Percentiles rank a stretch among this genome's conserved stretches.
These are phyloP conservation scores for Halcyon smyrnensis DNA, from an alignment of 2,797 vertebrate genomes.

Conservation along the genomic window DNA sequence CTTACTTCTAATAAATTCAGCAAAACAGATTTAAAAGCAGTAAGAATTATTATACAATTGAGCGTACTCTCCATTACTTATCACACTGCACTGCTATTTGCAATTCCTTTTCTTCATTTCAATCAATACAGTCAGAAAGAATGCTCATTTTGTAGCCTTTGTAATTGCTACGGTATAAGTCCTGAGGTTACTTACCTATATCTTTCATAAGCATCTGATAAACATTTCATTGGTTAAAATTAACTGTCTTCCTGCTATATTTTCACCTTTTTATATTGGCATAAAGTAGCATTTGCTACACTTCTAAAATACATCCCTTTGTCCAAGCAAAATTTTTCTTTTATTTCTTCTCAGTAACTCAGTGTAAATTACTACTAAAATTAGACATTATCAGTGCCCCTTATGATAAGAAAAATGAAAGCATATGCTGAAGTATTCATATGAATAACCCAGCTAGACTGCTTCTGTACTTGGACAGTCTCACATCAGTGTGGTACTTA, in stretches of 20 bases:
- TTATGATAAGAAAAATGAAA: slow-evolving; percentile 52
- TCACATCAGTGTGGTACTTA: slow-evolving; percentile 22
- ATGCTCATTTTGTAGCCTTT: not conserved
- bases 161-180: not conserved
- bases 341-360: slow-evolving; percentile 32
- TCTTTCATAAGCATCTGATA: not conserved
- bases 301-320: not conserved
- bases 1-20: not conserved
- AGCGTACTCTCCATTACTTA: not conserved
- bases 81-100: not conserved
- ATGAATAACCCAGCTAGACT: not conserved
- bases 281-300: not conserved
- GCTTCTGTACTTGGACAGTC: slow-evolving; percentile 20
- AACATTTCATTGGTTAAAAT: not conserved
- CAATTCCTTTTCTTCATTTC: not conserved
- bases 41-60: not conserved
- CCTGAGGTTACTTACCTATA: not conserved
- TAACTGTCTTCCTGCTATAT: not conserved
- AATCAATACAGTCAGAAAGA: not conserved
- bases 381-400: slow-evolving; percentile 8
- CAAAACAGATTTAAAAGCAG: not conserved
- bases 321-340: not conserved
- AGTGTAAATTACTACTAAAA: slow-evolving; percentile 56
- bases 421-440: not conserved
- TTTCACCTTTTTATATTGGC: not conserved